Percentiles rank a stretch among this genome's conserved stretches.
phyloP scores from a whole-genome alignment of 2,888 invertebrate genomes.

The Trachelus troglodyta region DNA sequence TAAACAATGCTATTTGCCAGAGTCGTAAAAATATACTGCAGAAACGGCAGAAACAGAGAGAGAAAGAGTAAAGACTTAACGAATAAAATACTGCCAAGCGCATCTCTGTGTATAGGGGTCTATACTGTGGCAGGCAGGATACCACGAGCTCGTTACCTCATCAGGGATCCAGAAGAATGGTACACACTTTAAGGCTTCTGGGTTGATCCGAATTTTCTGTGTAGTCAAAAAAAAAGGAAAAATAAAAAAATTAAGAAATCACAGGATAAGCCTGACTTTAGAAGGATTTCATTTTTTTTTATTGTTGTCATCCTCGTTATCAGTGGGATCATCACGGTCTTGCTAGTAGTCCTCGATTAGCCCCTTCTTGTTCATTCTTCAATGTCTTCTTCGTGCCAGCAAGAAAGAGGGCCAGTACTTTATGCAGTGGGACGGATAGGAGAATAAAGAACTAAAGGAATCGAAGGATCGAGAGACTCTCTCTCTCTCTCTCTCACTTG shows the following conservation, averaged over 20 bases:
- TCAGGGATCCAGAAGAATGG: neutral
- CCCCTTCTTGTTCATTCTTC: slow-evolving; percentile 33
- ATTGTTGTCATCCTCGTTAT: neutral
- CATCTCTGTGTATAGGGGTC: neutral
- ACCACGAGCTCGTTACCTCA: neutral
- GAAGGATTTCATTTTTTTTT: neutral
- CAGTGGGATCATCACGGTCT: neutral
- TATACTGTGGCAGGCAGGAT: neutral
- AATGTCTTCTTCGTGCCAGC: slow-evolving; percentile 42
- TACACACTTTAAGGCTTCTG: neutral
- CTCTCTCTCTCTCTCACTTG: neutral
- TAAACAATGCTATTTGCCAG: neutral
- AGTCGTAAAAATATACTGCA: slow-evolving; percentile 4
- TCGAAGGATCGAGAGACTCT: slow-evolving; percentile 9
- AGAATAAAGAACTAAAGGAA: neutral
- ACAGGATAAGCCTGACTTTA: neutral
- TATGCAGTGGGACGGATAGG: neutral
- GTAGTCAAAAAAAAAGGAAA: neutral
- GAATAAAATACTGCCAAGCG: neutral
- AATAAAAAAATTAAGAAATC: neutral
- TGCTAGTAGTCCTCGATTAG: neutral
- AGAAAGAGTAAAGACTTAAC: neutral
- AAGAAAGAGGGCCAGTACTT: slow-evolving; percentile 14
- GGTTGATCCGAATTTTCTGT: neutral
- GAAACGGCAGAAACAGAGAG: neutral